phyloP scores from a whole-genome alignment of 2,113 vertebrate species.

The Fulmarus glacialis region DNA sequence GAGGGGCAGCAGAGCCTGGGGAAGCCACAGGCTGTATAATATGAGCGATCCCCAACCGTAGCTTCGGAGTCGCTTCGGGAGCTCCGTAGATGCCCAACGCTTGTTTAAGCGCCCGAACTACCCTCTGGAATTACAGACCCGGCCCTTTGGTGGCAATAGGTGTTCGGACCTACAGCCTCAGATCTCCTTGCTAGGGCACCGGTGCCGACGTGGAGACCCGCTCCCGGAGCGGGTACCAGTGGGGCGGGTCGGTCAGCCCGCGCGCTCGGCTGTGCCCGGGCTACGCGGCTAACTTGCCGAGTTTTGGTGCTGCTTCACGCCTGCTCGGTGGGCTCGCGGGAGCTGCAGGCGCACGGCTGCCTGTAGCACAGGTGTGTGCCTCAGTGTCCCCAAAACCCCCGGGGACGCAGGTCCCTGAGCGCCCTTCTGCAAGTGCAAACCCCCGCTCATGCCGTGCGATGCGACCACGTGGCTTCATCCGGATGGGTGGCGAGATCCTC shows the following conservation, averaged over 20 bases:
- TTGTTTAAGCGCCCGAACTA: background rate
- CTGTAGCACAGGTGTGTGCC: background rate
- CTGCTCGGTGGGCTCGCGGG: rapidly evolving
- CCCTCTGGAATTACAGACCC: background rate
- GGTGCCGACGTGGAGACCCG: background rate
- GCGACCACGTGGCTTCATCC: background rate
- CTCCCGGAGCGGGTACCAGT: rapidly evolving
- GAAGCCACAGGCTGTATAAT: background rate
- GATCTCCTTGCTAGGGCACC: no score
- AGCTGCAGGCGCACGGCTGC: background rate
- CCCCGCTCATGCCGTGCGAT: rapidly evolving
- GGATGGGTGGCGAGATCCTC: background rate
- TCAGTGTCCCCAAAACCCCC: background rate
- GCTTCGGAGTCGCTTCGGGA: background rate
- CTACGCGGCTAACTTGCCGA: background rate
- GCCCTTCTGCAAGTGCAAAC: background rate
- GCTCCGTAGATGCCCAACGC: rapidly evolving
- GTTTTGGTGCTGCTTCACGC: background rate
- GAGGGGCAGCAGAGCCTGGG: background rate
- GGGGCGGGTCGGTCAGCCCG: background rate
- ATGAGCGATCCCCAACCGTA: rapidly evolving
- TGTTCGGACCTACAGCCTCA: background rate
- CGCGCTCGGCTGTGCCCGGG: rapidly evolving
- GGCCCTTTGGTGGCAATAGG: background rate
- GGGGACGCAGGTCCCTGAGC: background rate